phyloP scores from a whole-genome alignment of 2,888 invertebrate species.

The Beris morrisii region DNA sequence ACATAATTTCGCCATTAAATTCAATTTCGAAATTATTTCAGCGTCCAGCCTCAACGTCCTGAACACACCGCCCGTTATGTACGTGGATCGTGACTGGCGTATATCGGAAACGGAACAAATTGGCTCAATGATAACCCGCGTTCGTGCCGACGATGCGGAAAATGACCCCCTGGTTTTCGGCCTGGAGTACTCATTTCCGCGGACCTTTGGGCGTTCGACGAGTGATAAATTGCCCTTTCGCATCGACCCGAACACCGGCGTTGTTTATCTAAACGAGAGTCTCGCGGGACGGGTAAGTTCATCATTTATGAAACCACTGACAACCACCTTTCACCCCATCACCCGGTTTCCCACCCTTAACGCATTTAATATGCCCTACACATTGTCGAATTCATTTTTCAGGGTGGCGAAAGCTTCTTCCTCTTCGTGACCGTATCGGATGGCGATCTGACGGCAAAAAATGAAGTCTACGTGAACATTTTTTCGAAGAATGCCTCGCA shows the following conservation, averaged over 20 bases:
- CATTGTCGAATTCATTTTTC: slow-evolving; percentile 39
- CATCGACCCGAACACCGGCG: slow-evolving; percentile 74
- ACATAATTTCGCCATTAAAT: slow-evolving; percentile 11
- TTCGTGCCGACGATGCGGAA: slow-evolving; percentile 68
- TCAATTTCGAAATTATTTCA: slow-evolving; percentile 38
- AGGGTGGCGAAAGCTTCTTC: slow-evolving; percentile 69
- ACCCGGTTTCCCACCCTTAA: too few species aligned
- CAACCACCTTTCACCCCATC: too few species aligned
- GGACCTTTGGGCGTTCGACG: slow-evolving; percentile 39
- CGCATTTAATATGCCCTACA: not conserved
- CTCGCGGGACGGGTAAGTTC: slow-evolving; percentile 71
- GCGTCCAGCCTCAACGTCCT: slow-evolving; percentile 41
- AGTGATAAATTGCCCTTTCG: slow-evolving; percentile 65
- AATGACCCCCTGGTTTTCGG: slow-evolving; percentile 67
- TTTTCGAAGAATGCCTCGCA: slow-evolving; percentile 44
- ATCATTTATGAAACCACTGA: not conserved
- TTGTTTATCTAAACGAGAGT: slow-evolving; percentile 78
- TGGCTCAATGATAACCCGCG: slow-evolving; percentile 72
- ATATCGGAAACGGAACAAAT: slow-evolving; percentile 70
- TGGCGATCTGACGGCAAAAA: slow-evolving; percentile 66
- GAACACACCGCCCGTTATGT: slow-evolving; percentile 66
- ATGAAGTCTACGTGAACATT: slow-evolving; percentile 69
- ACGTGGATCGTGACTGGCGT: slow-evolving; percentile 74
- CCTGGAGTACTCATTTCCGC: slow-evolving; percentile 62
- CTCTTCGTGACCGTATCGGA: slow-evolving; percentile 70